Evolutionary conservation across 2,888 invertebrate genomes (phyloP), one percentile per base, ranked within the genome.

Genomic region (Oscheius onirici): DNA sequence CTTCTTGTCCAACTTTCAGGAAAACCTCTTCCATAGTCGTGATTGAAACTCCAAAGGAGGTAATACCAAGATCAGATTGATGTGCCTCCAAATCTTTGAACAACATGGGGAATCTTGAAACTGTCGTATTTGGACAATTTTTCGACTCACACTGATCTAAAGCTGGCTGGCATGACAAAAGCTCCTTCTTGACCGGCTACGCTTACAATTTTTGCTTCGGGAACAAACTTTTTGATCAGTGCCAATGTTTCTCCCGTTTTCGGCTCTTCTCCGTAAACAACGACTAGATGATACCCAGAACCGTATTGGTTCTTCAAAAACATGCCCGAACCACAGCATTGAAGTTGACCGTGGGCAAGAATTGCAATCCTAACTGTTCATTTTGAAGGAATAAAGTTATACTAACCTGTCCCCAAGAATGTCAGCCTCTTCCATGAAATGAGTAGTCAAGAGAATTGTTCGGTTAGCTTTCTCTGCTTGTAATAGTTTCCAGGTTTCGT

Each of bases 361-460:
- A 95, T 94, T 8, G 93, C 94, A 78, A 94, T 93, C 10, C 66
- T 63, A 26, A 40, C 11, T 1, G 10, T 24, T 11, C 8, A 8
- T 3, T 34, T 34, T 15, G 13, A 26, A 13, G 13, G 13, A 24
- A 13, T 17, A 8, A 15, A 24, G 24, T 24, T n/a, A 15, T 2
- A 6, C 6, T 20, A 2, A 46, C 1, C 82, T 69, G 88, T 94
- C 94, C 0, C 94, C 94, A 1, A 94, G 90, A 51, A 93, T 90
- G 88, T 95, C 94, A 0, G 94, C 94, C 88, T 95, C 94, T 84
- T 94, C 94, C 94, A 94, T 94, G 87, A 93, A 94, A 88, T 94
- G 93, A 0, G 93, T 93, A 0, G 94, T 93, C 73, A 95, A 89
- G 52, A 95, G 90, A 86, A 95, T 91, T 0, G 94, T 93, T 49